Evolutionary conservation across 2,797 vertebrate genomes (phyloP).

Genomic region (Tauraco hartlaubi): DNA sequence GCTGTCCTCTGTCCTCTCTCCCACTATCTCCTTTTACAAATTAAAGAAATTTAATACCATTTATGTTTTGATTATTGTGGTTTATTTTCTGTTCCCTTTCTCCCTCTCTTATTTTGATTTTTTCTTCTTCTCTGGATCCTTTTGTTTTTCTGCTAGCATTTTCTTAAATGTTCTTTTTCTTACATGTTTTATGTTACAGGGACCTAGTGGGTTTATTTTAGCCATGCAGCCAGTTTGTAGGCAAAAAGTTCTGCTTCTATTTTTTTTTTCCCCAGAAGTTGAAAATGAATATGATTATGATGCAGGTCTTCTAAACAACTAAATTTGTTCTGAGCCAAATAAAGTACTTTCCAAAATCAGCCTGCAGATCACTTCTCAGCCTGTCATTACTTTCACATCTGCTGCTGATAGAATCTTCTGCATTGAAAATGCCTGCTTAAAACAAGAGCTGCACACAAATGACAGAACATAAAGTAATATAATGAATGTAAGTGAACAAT

Average conservation of each 20-base stretch:
- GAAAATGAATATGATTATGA: constrained; percentile 3
- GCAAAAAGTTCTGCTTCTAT: background rate
- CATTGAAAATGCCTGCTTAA: background rate
- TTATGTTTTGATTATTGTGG: background rate
- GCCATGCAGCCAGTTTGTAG: background rate
- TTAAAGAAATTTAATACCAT: background rate
- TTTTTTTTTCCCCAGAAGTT: background rate
- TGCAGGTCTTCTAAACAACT: constrained; percentile 22
- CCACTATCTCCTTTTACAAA: background rate
- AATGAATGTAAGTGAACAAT: background rate
- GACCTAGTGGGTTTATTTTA: background rate
- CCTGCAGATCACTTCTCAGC: background rate
- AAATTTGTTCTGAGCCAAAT: constrained; percentile 24
- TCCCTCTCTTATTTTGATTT: background rate
- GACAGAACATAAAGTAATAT: background rate
- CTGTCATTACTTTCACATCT: constrained; percentile 49
- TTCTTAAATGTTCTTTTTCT: background rate
- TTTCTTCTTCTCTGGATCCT: background rate
- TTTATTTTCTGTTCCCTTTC: background rate
- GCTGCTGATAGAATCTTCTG: background rate
- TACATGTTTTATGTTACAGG: background rate
- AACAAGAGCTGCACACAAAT: background rate
- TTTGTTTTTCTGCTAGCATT: background rate
- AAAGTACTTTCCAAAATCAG: constrained; percentile 51
- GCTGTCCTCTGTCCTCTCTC: background rate